Evolutionary conservation across 2,888 invertebrate species (phyloP), one percentile per base, ranked within the genome.

Genomic region (Metallyticus violacea): DNA sequence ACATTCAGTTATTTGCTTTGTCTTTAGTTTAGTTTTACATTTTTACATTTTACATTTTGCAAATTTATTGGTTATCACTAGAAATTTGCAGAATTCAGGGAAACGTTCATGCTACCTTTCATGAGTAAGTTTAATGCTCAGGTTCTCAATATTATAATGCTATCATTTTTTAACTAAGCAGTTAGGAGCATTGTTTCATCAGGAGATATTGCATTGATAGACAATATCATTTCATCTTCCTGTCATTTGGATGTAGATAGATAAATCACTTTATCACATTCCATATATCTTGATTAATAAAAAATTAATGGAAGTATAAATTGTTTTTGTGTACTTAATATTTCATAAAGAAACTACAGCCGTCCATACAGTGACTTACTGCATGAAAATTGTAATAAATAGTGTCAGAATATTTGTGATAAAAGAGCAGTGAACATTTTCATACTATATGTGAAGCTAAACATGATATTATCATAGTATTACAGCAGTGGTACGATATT

Each of bases 321-420:
- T 62, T 62, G 9, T 29, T 29, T 40, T 62, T 62, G 22, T 2
- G 40, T 62, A 62, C 40, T 62, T 62, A 62, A 62, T 62, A 15
- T 62, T 62, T 22, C 40, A 62, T 62, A 62, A 62, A 62, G 40
- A 62, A 62, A 62, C 40, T 62, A 62, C 40, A 62, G 40, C 40
- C 40, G 40, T 62, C 40, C 40, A 62, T 62, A 62, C 9, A 62
- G 40, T 62, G 40, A 62, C 40, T 62, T 62, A 40, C 40, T 62
- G 40, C 40, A 62, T 62, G 40, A 62, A 62, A n/a, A 62, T 62
- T 62, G 22, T 62, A 62, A 22, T 62, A 62, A 62, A 62, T 62
- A 62, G 40, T 83, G 81, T 81, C 83, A 28, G 27, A 27, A 28
- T 77, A 77, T 83, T 83, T 83, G 83, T 83, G 83, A 83, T 83